Evolutionary conservation across 2,113 vertebrate species (phyloP).

Genomic region (Pristiophorus japonicus): DNA sequence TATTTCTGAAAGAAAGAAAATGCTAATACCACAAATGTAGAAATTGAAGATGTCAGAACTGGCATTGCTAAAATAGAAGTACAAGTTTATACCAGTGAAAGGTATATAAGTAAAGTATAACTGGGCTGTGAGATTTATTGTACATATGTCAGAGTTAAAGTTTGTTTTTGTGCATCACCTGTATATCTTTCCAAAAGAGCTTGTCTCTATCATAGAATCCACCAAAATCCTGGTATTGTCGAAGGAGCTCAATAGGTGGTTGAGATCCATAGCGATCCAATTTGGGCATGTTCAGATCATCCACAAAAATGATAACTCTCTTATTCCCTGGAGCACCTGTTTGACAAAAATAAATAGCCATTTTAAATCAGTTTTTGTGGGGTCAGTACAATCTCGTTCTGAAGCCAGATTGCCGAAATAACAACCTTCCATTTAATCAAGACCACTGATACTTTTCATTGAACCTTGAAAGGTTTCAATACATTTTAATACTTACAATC

Average conservation of each 20-base stretch:
- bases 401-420: not conserved
- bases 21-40: not conserved
- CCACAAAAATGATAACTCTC: slow-evolving; percentile 71
- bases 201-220: slow-evolving; percentile 74
- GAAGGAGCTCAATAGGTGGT: slow-evolving; percentile 71
- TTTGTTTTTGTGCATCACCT: slow-evolving; percentile 50
- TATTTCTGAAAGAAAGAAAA: not conserved
- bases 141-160: not conserved
- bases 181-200: slow-evolving; percentile 75
- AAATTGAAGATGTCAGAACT: not conserved
- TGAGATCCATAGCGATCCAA: slow-evolving; percentile 74
- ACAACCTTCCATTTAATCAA: not conserved
- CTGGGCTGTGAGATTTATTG: not conserved
- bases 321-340: slow-evolving; percentile 69
- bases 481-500: not conserved
- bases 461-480: not conserved
- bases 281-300: slow-evolving; percentile 78
- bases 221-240: slow-evolving; percentile 74
- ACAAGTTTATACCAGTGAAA: not conserved
- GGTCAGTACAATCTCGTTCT: too few relatives aligned
- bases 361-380: not conserved
- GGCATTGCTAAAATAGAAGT: not conserved
- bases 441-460: not conserved
- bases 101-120: not conserved
- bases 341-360: not conserved